Conservation (phyloP, 2,797 vertebrate genomes). For the Cynodonichthys magdalenae region DNA sequence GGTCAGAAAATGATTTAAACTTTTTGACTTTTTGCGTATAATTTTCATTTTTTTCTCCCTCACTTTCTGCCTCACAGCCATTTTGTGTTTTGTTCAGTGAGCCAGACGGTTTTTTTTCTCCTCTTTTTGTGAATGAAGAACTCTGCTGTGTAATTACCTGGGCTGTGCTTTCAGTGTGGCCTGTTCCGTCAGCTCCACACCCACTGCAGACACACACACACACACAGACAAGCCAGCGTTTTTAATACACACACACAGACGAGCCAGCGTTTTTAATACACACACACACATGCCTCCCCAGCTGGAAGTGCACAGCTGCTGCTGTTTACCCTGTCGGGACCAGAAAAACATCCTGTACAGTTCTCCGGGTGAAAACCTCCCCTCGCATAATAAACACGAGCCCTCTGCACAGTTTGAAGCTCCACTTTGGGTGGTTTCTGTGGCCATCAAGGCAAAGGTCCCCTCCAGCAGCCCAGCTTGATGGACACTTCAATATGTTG, state of each 20-base stretch:
- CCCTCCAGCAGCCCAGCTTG: conserved; percentile 50
- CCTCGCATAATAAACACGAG: conserved; percentile 84
- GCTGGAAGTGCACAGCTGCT: conserved; percentile 87
- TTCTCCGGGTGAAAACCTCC: conserved; percentile 82
- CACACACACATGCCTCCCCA: conserved; percentile 76
- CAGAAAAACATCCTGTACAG: conserved; percentile 88
- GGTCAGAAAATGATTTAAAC: not conserved
- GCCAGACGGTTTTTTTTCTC: conserved; percentile 40
- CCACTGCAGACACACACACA: conserved; percentile 62
- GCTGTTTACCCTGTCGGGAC: conserved; percentile 85
- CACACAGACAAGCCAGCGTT: not conserved
- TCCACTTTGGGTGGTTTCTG: conserved; percentile 78
- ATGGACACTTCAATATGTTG: conserved; percentile 50
- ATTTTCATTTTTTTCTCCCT: conserved; percentile 16
- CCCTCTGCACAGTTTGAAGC: conserved; percentile 77
- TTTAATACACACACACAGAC: conserved; percentile 44
- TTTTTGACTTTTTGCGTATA: not conserved
- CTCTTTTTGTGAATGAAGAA: conserved; percentile 74
- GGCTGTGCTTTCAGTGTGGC: conserved; percentile 72
- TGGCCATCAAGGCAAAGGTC: conserved; percentile 62
- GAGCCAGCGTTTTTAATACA: conserved; percentile 29
- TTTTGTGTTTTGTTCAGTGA: conserved; percentile 23
- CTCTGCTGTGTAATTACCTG: conserved; percentile 79
- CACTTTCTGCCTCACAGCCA: conserved; percentile 40
- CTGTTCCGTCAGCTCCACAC: conserved; percentile 78